These are phyloP conservation scores for Typhlomys cinereus DNA, from an alignment of 2,113 vertebrate genomes.

Conservation along the genomic window DNA sequence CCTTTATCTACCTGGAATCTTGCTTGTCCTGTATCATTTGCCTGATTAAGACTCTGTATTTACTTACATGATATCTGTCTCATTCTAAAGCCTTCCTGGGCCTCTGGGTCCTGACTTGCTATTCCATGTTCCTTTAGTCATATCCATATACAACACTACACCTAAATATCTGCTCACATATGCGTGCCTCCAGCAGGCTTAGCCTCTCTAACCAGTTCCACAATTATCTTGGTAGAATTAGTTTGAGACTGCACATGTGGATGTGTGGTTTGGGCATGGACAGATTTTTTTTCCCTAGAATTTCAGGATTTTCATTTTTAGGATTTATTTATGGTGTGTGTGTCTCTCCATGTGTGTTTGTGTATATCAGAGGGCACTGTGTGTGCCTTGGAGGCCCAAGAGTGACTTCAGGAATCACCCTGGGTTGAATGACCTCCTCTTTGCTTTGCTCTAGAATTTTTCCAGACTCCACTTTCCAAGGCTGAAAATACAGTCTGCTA, in stretches of 20 bases:
- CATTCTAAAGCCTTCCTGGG: not conserved
- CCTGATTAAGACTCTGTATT: not conserved
- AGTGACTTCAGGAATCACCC: too few relatives aligned
- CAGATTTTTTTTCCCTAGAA: too few relatives aligned
- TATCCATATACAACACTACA: not conserved
- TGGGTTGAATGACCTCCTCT: too few relatives aligned
- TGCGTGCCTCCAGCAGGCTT: not conserved
- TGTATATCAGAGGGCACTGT: too few relatives aligned
- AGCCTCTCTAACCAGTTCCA: not conserved
- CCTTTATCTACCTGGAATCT: not conserved
- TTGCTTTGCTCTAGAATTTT: too few relatives aligned
- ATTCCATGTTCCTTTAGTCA: not conserved
- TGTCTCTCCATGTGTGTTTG: too few relatives aligned
- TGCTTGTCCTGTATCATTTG: not conserved
- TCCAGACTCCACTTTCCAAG: too few relatives aligned
- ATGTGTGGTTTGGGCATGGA: too few relatives aligned
- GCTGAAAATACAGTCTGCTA: too few relatives aligned
- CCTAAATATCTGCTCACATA: not conserved
- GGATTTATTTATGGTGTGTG: too few relatives aligned
- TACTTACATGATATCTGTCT: not conserved
- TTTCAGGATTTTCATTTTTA: too few relatives aligned
- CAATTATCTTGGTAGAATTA: not conserved
- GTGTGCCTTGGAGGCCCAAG: too few relatives aligned
- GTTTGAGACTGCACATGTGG: not conserved
- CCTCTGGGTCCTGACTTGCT: not conserved